Conservation (phyloP, 2,113 vertebrate species). For the Cinclus mexicanus region DNA sequence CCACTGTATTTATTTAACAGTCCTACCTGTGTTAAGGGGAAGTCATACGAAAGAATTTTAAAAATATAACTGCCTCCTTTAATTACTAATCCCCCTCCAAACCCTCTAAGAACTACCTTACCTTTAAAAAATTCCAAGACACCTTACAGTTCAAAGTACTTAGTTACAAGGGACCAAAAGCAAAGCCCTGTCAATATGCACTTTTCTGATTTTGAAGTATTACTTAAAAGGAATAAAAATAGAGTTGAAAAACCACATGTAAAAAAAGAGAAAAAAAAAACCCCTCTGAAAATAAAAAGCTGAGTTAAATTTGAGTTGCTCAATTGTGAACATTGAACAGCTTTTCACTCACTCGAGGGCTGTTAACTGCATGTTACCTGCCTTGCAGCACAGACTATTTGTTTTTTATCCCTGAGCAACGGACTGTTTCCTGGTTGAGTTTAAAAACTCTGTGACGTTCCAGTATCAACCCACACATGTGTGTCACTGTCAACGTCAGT, state of each 20-base stretch:
- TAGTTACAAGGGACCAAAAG: not conserved
- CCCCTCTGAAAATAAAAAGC: not conserved
- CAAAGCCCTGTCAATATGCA: not conserved
- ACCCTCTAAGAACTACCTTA: not conserved
- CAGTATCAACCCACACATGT: constrained; percentile 81
- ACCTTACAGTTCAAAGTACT: not conserved
- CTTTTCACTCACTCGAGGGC: not conserved
- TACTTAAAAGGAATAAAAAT: constrained; percentile 19
- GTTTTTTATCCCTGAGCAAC: constrained; percentile 73
- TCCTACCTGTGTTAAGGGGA: not conserved
- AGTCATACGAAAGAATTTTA: not conserved
- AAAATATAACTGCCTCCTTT: not conserved
- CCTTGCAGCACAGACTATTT: constrained; percentile 30
- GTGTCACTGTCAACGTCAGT: constrained; percentile 83
- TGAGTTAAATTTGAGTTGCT: not conserved
- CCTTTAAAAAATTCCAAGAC: not conserved
- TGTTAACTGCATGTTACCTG: constrained; percentile 30
- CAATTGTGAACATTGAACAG: not conserved
- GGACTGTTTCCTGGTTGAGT: constrained; percentile 81
- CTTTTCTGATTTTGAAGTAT: not conserved
- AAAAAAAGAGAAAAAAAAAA: not conserved
- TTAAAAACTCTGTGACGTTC: constrained; percentile 79
- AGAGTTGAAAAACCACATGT: not conserved
- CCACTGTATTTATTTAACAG: not conserved
- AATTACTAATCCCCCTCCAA: not conserved